Percentiles rank a stretch among this genome's conserved stretches.
Evolutionary conservation across 2,113 vertebrate species (phyloP).

Genomic region (Brachyhypopomus occidentalis): DNA sequence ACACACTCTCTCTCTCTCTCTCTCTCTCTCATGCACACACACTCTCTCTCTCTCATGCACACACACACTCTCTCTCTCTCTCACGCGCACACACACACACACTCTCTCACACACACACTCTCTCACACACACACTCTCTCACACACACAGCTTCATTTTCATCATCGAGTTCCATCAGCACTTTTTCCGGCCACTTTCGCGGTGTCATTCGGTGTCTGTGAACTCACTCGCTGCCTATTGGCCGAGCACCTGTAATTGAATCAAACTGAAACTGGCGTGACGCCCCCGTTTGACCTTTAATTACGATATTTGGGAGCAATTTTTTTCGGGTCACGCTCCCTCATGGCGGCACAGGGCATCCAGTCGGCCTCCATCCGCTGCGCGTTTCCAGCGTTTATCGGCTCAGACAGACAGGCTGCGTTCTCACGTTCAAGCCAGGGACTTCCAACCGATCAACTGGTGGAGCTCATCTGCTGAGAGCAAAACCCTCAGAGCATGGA

Average conservation of each 20-base stretch:
- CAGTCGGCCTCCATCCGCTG: neutral
- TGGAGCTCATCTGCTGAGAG: neutral
- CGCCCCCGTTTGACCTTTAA: slow-evolving; percentile 1
- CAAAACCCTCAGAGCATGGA: no score
- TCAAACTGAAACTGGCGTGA: neutral
- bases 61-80: no score
- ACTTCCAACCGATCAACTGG: neutral
- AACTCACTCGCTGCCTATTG: neutral
- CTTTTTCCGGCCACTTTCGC: neutral
- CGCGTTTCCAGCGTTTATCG: no score
- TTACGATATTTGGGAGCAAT: neutral
- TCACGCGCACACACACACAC: neutral
- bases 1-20: neutral
- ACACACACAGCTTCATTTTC: neutral
- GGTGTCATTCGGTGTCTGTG: neutral
- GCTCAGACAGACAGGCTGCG: neutral
- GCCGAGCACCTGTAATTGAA: slow-evolving; percentile 3
- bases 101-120: neutral
- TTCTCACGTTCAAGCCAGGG: neutral
- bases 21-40: no score
- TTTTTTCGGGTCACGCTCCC: neutral
- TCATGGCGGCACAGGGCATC: neutral
- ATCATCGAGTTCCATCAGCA: neutral
- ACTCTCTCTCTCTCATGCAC: neutral
- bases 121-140: neutral